These are phyloP conservation scores for Picus viridis DNA, from an alignment of 2,797 vertebrate genomes.

Conservation along the genomic window DNA sequence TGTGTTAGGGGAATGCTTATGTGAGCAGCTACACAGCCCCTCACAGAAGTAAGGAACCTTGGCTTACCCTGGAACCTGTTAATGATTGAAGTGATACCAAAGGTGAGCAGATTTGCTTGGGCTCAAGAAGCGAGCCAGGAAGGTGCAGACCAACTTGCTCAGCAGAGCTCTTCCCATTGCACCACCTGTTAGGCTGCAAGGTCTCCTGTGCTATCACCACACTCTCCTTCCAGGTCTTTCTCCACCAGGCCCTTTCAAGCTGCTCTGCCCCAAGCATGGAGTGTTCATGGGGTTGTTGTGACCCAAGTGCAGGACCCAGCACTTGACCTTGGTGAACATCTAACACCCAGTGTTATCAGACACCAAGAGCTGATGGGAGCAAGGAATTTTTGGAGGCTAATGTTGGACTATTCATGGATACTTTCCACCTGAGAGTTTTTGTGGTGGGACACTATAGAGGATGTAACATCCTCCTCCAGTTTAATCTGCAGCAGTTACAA, in stretches of 20 bases:
- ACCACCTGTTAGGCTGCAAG: no score
- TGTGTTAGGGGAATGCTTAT: accelerated
- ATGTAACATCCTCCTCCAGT: not conserved
- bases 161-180: no score
- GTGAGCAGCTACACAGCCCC: accelerated
- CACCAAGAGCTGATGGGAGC: not conserved
- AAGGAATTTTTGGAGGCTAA: not conserved
- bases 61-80: accelerated
- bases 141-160: not conserved
- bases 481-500: not conserved
- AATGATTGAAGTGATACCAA: no score
- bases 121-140: not conserved
- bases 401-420: accelerated
- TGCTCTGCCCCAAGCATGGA: no score
- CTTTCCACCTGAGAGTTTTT: not conserved
- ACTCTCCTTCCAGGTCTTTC: no score
- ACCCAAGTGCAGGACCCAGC: no score
- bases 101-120: no score
- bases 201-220: not conserved
- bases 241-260: no score
- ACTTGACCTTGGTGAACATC: no score
- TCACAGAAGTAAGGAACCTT: accelerated
- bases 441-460: not conserved
- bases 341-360: not conserved
- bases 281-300: no score